Evolutionary conservation across 1,140 invertebrate species (phyloP).

Genomic region (Drosophila insularis): DNA sequence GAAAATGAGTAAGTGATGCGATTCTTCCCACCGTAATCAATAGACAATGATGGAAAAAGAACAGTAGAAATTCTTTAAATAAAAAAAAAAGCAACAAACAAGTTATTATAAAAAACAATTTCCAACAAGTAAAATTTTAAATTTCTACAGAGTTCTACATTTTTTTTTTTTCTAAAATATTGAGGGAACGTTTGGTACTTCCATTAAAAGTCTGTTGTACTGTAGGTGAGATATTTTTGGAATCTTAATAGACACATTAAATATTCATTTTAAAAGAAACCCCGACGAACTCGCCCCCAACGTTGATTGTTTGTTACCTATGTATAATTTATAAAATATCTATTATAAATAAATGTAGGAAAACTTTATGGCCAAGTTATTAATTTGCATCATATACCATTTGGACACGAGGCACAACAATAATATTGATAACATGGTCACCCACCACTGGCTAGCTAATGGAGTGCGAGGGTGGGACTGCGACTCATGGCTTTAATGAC

Average conservation of each 20-base stretch:
- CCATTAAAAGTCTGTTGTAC: background rate
- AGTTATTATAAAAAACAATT: background rate
- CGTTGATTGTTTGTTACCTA: slow-evolving; percentile 36
- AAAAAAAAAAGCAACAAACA: background rate
- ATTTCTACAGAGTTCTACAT: background rate
- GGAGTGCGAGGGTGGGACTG: slow-evolving; percentile 12
- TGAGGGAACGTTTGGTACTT: background rate
- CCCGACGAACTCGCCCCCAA: slow-evolving; percentile 14
- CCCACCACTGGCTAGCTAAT: background rate
- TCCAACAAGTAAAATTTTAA: background rate
- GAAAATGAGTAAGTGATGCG: slow-evolving; percentile 80
- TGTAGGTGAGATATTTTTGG: slow-evolving; percentile 39
- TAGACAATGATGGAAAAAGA: slow-evolving; percentile 35
- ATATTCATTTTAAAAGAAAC: slow-evolving; percentile 13
- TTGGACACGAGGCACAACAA: slow-evolving; percentile 28
- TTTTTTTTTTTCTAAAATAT: background rate
- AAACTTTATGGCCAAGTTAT: slow-evolving; percentile 33
- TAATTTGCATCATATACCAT: slow-evolving; percentile 60
- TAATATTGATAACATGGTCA: slow-evolving; percentile 55
- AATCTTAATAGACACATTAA: slow-evolving; percentile 30
- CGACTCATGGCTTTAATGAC: slow-evolving; percentile 60
- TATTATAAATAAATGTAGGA: slow-evolving; percentile 3
- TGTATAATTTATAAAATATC: slow-evolving; percentile 11
- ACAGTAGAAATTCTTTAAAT: slow-evolving; percentile 12
- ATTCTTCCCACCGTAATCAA: slow-evolving; percentile 75